phyloP scores from a whole-genome alignment of 2,888 invertebrate genomes.

The Nipponacmea schrenckii region DNA sequence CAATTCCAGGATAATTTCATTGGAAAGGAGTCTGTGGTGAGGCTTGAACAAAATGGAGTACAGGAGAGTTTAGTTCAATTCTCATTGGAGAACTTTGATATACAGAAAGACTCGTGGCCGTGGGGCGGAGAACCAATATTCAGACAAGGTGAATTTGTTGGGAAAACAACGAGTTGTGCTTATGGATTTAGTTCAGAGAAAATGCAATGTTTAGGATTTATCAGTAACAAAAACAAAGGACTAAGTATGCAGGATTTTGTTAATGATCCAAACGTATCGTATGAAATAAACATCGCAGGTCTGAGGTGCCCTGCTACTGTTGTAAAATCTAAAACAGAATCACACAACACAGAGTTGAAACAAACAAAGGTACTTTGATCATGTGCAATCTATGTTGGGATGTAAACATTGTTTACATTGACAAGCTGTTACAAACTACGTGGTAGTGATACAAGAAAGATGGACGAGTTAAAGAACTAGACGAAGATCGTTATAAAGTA shows the following conservation, averaged over 20 bases:
- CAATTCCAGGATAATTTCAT: slow-evolving; percentile 75
- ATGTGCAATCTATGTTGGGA: too few species aligned
- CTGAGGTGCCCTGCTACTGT: slow-evolving; percentile 82
- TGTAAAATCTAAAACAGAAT: slow-evolving; percentile 55
- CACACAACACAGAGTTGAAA: too few species aligned
- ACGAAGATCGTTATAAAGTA: too few species aligned
- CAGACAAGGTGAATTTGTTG: slow-evolving; percentile 88
- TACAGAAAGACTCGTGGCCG: slow-evolving; percentile 90
- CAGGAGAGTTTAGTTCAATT: slow-evolving; percentile 91
- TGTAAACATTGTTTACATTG: too few species aligned
- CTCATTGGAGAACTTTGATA: slow-evolving; percentile 88
- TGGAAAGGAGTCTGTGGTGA: slow-evolving; percentile 86
- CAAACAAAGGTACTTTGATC: too few species aligned
- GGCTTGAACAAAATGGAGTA: slow-evolving; percentile 86
- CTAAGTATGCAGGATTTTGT: slow-evolving; percentile 66
- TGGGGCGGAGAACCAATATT: slow-evolving; percentile 97
- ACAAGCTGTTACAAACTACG: too few species aligned
- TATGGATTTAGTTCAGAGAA: slow-evolving; percentile 76
- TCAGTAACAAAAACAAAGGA: slow-evolving; percentile 82
- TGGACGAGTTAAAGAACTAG: too few species aligned
- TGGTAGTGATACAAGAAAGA: too few species aligned
- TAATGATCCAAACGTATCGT: slow-evolving; percentile 75
- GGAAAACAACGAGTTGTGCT: slow-evolving; percentile 93
- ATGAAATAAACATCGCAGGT: slow-evolving; percentile 94
- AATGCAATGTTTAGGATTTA: slow-evolving; percentile 93